These are phyloP conservation scores for Addax nasomaculatus DNA, from an alignment of 2,113 vertebrate species.

Conservation along the genomic window DNA sequence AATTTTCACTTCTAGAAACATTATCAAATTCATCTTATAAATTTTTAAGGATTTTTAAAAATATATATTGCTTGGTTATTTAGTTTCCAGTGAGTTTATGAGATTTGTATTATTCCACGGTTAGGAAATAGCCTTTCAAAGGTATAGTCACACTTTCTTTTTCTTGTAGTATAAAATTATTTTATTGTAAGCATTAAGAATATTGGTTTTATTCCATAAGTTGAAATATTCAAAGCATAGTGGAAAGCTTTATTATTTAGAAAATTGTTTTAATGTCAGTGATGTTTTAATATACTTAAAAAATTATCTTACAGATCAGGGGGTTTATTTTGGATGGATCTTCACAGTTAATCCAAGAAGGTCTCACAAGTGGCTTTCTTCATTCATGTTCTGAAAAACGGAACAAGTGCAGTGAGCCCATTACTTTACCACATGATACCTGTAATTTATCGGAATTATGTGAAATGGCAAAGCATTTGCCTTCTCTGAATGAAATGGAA, in stretches of 20 bases:
- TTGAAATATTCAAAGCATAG: constrained; percentile 21
- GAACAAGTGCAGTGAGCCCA: background rate
- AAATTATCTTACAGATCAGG: constrained; percentile 82
- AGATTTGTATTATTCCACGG: background rate
- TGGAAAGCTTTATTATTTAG: background rate
- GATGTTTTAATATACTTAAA: background rate
- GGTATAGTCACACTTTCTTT: background rate
- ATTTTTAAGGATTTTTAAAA: background rate
- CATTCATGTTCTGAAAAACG: constrained; percentile 18
- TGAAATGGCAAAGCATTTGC: constrained; percentile 91
- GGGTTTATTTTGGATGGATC: constrained; percentile 86
- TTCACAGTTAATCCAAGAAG: constrained; percentile 83
- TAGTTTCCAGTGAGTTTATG: background rate
- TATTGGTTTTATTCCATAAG: constrained; percentile 1
- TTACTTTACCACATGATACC: constrained; percentile 56
- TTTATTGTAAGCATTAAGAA: background rate
- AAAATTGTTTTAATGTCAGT: background rate
- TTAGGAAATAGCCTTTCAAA: constrained; percentile 4
- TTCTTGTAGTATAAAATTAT: background rate
- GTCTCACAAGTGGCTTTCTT: constrained; percentile 82
- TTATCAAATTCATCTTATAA: background rate
- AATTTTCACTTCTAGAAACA: background rate
- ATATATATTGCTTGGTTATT: background rate
- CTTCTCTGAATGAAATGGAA: constrained; percentile 70
- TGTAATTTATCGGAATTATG: constrained; percentile 89